Conservation (phyloP, 1,140 invertebrate species). For the Grapholita molesta region DNA sequence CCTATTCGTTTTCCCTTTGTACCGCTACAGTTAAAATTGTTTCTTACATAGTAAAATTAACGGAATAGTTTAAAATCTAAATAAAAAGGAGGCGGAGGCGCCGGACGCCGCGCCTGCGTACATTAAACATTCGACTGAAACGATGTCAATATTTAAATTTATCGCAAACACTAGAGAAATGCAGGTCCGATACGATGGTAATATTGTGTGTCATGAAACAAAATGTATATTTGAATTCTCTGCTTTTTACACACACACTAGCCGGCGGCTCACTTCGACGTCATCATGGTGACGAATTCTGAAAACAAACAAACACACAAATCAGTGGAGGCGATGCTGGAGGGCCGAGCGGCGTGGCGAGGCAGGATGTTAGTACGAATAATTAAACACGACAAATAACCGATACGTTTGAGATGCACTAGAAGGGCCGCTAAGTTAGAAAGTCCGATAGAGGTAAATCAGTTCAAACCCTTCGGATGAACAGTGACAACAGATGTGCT, state of each 20-base stretch:
- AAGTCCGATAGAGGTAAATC: slow-evolving; percentile 36
- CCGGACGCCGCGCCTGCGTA: slow-evolving; percentile 27
- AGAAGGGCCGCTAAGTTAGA: slow-evolving; percentile 50
- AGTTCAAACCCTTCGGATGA: slow-evolving; percentile 29
- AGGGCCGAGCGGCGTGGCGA: slow-evolving; percentile 16
- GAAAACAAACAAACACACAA: slow-evolving; percentile 80
- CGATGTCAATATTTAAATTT: slow-evolving; percentile 75
- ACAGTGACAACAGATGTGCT: slow-evolving; percentile 33
- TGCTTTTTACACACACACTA: slow-evolving; percentile 78
- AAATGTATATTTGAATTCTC: slow-evolving; percentile 79
- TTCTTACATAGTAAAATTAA: slow-evolving; percentile 75
- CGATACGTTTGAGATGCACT: slow-evolving; percentile 64
- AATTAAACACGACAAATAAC: slow-evolving; percentile 43
- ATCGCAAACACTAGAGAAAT: slow-evolving; percentile 80
- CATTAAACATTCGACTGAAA: slow-evolving; percentile 69
- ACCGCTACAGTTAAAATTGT: slow-evolving; percentile 66
- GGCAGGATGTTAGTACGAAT: slow-evolving; percentile 44
- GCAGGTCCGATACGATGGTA: slow-evolving; percentile 79
- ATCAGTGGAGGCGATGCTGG: slow-evolving; percentile 31
- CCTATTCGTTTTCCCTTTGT: slow-evolving; percentile 61
- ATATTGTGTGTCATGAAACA: slow-evolving; percentile 79
- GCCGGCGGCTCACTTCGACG: slow-evolving; percentile 92
- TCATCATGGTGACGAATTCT: slow-evolving; percentile 99
- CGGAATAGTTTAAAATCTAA: slow-evolving; percentile 76
- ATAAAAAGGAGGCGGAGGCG: slow-evolving; percentile 52